These are phyloP conservation scores for Rhamnusium bicolor DNA, from an alignment of 2,888 invertebrate species.

Conservation along the genomic window DNA sequence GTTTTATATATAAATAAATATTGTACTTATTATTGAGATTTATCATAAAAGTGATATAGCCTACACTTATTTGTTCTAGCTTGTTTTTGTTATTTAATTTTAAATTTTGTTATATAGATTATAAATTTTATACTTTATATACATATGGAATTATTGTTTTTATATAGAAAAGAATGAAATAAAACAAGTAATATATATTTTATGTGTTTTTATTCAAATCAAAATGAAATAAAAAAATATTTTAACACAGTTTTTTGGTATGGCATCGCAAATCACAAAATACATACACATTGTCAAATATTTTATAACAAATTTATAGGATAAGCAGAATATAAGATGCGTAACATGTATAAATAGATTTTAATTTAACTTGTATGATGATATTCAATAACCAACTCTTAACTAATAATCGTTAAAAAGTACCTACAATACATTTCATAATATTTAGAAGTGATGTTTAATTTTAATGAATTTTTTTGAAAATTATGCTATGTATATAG, in stretches of 20 bases:
- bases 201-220: slow-evolving; percentile 4
- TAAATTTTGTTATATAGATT: slow-evolving; percentile 4
- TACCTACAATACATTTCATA: too few species aligned
- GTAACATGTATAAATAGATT: neutral
- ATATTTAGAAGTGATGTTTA: too few species aligned
- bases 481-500: too few species aligned
- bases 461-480: too few species aligned
- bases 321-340: neutral
- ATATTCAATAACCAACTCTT: neutral
- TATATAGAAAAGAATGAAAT: neutral
- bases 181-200: neutral
- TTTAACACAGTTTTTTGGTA: neutral
- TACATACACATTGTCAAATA: neutral
- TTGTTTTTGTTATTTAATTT: slow-evolving; percentile 29
- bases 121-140: slow-evolving; percentile 20
- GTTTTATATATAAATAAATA: neutral
- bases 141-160: slow-evolving; percentile 2
- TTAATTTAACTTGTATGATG: neutral
- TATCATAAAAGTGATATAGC: slow-evolving; percentile 37
- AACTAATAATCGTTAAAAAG: neutral
- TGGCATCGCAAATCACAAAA: slow-evolving; percentile 12
- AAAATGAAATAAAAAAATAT: neutral
- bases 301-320: neutral
- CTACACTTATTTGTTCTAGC: slow-evolving; percentile 17
- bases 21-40: slow-evolving; percentile 27